These are phyloP conservation scores for Anorthoa munda DNA, from an alignment of 2,888 invertebrate genomes.

Conservation along the genomic window DNA sequence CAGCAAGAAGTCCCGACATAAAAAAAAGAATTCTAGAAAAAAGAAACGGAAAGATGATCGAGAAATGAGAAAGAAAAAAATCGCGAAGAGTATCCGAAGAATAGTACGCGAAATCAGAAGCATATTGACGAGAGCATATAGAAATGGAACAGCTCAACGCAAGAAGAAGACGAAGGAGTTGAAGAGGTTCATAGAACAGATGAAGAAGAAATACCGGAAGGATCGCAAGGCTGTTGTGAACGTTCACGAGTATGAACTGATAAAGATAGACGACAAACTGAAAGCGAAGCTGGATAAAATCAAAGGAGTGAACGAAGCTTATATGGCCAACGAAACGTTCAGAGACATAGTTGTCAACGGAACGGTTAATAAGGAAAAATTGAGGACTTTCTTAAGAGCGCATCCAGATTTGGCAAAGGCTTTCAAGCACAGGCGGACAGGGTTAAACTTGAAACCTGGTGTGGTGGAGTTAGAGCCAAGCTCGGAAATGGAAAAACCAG, in stretches of 20 bases:
- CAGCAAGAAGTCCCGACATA: constrained; percentile 52
- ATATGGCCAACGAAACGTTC: constrained; percentile 78
- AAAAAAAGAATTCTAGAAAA: constrained; percentile 11
- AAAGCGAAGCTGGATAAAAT: constrained; percentile 74
- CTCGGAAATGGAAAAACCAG: not conserved
- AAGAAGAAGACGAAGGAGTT: constrained; percentile 81
- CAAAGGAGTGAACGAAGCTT: constrained; percentile 74
- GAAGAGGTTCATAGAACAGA: constrained; percentile 79
- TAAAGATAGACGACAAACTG: constrained; percentile 76
- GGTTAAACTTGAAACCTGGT: not conserved
- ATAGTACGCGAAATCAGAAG: constrained; percentile 79
- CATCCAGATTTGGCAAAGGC: constrained; percentile 77
- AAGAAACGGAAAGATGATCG: constrained; percentile 49
- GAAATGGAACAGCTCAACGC: constrained; percentile 77
- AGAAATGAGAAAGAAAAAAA: constrained; percentile 75
- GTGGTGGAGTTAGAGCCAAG: not conserved
- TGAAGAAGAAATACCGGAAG: constrained; percentile 81
- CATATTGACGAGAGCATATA: constrained; percentile 77
- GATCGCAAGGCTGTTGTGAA: constrained; percentile 79
- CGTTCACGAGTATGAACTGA: constrained; percentile 77
- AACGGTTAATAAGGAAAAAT: constrained; percentile 71
- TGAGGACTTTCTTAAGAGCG: constrained; percentile 74
- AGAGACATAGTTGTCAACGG: constrained; percentile 80
- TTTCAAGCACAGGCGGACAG: constrained; percentile 53
- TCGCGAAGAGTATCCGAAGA: constrained; percentile 77